Percentiles rank a stretch among this genome's conserved stretches.
phyloP scores from a whole-genome alignment of 1,140 invertebrate species.

The Metopolophium dirhodum region DNA sequence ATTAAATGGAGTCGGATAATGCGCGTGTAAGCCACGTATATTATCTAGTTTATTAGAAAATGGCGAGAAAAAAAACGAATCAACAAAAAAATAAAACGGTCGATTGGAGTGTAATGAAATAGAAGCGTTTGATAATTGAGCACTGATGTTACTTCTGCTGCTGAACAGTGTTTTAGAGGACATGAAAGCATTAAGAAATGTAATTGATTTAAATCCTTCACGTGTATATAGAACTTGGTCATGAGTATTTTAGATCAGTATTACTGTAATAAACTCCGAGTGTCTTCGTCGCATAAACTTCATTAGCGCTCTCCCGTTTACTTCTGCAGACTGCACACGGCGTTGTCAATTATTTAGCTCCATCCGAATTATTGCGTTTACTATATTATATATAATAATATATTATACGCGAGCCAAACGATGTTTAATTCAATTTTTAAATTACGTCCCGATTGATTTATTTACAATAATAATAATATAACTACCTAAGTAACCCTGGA shows the following conservation, averaged over 20 bases:
- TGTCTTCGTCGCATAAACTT: not conserved
- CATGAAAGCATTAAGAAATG: constrained; percentile 1
- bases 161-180: not conserved
- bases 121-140: constrained; percentile 22
- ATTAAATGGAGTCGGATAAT: not conserved
- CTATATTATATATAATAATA: not conserved
- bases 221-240: not conserved
- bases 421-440: not conserved
- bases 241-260: not conserved
- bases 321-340: not conserved
- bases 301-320: not conserved
- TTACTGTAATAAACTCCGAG: not conserved
- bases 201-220: constrained; percentile 31
- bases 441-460: not conserved
- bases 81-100: not conserved
- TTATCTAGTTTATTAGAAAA: not conserved
- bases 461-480: not conserved
- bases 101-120: constrained; percentile 1
- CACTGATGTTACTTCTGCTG: constrained; percentile 16
- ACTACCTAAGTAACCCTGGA: not conserved
- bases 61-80: not conserved
- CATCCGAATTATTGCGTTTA: not conserved
- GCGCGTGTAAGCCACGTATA: not conserved
- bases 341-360: constrained; percentile 10
- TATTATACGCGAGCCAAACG: not conserved